Percentiles rank a stretch among this genome's conserved stretches.
Conservation (phyloP, 2,888 invertebrate genomes). For the Amphipoea lucens region DNA sequence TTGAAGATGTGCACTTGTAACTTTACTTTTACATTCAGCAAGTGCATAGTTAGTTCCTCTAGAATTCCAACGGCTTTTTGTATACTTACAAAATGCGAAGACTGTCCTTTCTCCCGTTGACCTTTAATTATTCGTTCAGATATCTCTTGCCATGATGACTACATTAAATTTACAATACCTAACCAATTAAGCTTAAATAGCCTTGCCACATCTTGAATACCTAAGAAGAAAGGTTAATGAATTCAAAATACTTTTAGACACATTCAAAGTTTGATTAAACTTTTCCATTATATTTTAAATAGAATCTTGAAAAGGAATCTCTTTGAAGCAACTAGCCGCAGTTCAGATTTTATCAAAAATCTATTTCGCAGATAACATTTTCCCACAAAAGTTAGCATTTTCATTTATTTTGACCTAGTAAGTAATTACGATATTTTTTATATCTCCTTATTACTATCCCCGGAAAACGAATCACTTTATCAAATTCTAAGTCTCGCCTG, state of each 20-base stretch:
- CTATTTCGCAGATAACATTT: conserved; percentile 2
- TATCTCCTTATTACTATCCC: neutral
- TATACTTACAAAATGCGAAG: neutral
- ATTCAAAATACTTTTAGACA: conserved; percentile 4
- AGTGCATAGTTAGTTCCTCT: neutral
- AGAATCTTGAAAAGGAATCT: conserved; percentile 25
- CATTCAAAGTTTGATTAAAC: conserved; percentile 19
- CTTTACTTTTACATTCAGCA: neutral
- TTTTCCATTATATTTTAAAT: conserved; percentile 24
- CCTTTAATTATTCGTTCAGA: neutral
- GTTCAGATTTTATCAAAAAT: conserved; percentile 16
- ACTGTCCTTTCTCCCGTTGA: neutral
- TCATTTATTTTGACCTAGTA: neutral
- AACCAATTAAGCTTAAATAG: neutral
- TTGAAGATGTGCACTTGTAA: neutral
- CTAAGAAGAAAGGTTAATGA: neutral
- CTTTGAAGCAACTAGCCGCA: conserved; percentile 19
- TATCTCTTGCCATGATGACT: neutral
- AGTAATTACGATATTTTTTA: neutral
- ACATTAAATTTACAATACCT: neutral
- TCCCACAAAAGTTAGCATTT: conserved; percentile 5
- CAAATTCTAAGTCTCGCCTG: conserved; percentile 1
- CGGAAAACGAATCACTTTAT: conserved; percentile 3
- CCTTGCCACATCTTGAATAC: conserved; percentile 1
- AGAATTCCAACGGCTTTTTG: neutral